Percentiles rank a stretch among this genome's conserved stretches.
Conservation (phyloP, 2,797 vertebrate genomes). For the Notoglanidium macrostoma region DNA sequence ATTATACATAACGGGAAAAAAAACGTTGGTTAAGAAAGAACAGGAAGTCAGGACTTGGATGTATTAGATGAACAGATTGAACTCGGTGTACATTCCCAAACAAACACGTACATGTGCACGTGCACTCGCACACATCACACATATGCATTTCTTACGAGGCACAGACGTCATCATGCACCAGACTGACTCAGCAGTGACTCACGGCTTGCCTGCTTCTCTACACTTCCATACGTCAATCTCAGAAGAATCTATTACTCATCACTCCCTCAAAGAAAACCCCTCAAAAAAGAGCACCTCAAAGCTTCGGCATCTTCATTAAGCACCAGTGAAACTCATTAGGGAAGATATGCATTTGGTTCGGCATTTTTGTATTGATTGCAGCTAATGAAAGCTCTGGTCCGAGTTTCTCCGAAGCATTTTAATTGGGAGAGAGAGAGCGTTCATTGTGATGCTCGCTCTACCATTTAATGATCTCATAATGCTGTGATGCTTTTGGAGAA, state of each 20-base stretch:
- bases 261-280: not conserved
- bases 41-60: conserved; percentile 18
- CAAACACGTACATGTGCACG: not conserved
- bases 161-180: conserved; percentile 54
- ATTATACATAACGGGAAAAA: not conserved
- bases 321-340: not conserved
- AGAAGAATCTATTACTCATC: conserved; percentile 48
- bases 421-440: not conserved
- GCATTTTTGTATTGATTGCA: not conserved
- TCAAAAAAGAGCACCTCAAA: not conserved
- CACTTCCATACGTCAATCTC: conserved; percentile 30
- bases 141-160: not conserved
- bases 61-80: conserved; percentile 23
- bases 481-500: not conserved
- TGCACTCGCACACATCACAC: not conserved
- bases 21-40: conserved; percentile 17
- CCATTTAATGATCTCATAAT: not conserved
- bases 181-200: conserved; percentile 56
- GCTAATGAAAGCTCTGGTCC: not conserved
- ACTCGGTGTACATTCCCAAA: not conserved
- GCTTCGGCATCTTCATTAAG: not conserved
- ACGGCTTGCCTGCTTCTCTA: conserved; percentile 18
- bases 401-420: not conserved
- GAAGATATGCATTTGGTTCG: not conserved
- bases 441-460: not conserved